Percentiles rank a stretch among this genome's conserved stretches.
Conservation (phyloP, 1,140 invertebrate species). For the Proales similis region DNA sequence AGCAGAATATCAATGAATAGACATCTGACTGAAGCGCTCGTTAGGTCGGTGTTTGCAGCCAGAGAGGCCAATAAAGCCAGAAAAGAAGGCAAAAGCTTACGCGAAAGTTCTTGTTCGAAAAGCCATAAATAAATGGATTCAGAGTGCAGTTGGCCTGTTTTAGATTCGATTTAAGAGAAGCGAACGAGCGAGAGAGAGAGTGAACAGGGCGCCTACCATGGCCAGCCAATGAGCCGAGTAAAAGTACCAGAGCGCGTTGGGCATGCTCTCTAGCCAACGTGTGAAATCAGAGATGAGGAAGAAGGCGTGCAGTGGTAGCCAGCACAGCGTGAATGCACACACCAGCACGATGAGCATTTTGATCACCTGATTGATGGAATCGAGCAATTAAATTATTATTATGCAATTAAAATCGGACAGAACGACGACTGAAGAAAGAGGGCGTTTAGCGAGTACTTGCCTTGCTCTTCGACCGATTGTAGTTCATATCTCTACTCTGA, state of each 20-base stretch:
- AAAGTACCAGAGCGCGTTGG: constrained; percentile 31
- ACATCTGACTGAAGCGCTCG: constrained; percentile 10
- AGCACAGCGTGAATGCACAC: constrained; percentile 52
- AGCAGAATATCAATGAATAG: constrained; percentile 26
- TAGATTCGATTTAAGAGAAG: no score
- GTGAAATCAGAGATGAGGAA: constrained; percentile 26
- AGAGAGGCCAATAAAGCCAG: no score
- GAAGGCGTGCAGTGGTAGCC: constrained; percentile 51
- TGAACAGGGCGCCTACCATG: no score
- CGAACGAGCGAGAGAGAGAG: no score
- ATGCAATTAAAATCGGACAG: no score
- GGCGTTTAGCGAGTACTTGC: no score
- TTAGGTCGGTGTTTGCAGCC: background rate
- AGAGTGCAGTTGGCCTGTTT: constrained; percentile 31
- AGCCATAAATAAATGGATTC: constrained; percentile 33
- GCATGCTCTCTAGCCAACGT: constrained; percentile 1
- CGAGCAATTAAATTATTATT: no score
- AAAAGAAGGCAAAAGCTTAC: background rate
- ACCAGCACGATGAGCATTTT: constrained; percentile 55
- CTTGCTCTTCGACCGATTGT: constrained; percentile 34
- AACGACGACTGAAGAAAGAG: no score
- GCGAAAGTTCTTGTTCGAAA: constrained; percentile 31
- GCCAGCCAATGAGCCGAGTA: constrained; percentile 33
- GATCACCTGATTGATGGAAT: no score
- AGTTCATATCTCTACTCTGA: constrained; percentile 20